These are phyloP conservation scores for Geotrupes spiniger DNA, from an alignment of 2,888 invertebrate genomes.

Conservation along the genomic window DNA sequence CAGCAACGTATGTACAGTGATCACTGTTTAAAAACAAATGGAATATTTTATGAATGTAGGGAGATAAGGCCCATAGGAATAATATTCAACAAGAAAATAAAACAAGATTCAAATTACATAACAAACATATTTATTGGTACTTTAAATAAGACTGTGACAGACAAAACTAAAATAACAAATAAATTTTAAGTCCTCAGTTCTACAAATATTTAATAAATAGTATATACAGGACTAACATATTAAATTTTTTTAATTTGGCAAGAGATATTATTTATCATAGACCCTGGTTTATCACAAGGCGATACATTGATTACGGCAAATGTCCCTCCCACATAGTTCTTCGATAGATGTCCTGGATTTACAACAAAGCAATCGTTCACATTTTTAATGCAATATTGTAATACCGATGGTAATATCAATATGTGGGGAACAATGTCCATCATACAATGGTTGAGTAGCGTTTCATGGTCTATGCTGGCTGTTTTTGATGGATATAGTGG, in stretches of 20 bases:
- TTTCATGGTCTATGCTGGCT: slow-evolving; percentile 66
- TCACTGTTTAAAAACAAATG: too few relatives aligned
- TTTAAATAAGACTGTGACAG: too few relatives aligned
- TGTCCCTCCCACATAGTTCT: slow-evolving; percentile 72
- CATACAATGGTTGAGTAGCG: slow-evolving; percentile 70
- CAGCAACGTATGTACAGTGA: too few relatives aligned
- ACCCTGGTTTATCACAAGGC: slow-evolving; percentile 28
- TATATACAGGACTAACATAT: too few relatives aligned
- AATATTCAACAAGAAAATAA: too few relatives aligned
- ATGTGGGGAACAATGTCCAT: slow-evolving; percentile 76
- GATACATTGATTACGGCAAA: slow-evolving; percentile 68
- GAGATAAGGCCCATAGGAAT: too few relatives aligned
- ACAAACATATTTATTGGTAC: too few relatives aligned
- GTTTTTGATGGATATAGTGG: slow-evolving; percentile 74
- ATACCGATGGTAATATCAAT: slow-evolving; percentile 79
- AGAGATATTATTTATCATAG: slow-evolving; percentile 39
- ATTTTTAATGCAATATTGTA: slow-evolving; percentile 79
- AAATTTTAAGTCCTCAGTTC: too few relatives aligned
- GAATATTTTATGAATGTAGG: too few relatives aligned
- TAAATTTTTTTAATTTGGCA: slow-evolving; percentile 55
- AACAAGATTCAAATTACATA: too few relatives aligned
- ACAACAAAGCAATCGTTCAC: slow-evolving; percentile 75
- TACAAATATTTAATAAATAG: too few relatives aligned
- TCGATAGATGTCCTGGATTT: slow-evolving; percentile 81
- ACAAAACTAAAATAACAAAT: too few relatives aligned